Conservation (phyloP, 2,113 vertebrate species). For the Xenopus laevis region DNA sequence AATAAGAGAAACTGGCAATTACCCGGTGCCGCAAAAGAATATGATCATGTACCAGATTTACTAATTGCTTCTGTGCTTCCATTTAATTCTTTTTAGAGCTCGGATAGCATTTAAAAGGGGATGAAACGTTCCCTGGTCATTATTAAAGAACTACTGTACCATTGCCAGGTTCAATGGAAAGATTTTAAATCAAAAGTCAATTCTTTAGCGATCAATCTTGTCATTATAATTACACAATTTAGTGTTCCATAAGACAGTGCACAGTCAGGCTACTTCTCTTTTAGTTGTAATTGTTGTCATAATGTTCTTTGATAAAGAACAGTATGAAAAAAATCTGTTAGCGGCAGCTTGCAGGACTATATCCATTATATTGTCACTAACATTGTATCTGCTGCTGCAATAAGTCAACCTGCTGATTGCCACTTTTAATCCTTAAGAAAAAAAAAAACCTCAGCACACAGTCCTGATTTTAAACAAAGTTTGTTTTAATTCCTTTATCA, state of each 20-base stretch:
- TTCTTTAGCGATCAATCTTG: slow-evolving; percentile 26
- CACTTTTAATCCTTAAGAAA: background rate
- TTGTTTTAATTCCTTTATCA: background rate
- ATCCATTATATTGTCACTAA: background rate
- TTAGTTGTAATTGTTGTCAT: slow-evolving; percentile 25
- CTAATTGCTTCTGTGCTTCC: no score
- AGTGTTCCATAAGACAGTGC: slow-evolving; percentile 19
- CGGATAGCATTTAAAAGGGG: no score
- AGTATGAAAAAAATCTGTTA: slow-evolving; percentile 15
- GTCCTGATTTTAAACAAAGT: background rate
- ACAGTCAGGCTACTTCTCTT: slow-evolving; percentile 21
- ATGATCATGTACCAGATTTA: no score
- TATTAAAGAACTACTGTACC: slow-evolving; percentile 37
- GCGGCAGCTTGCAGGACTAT: slow-evolving; percentile 27
- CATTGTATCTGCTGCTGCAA: slow-evolving; percentile 25
- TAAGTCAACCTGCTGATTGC: slow-evolving; percentile 24
- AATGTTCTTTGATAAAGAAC: slow-evolving; percentile 38
- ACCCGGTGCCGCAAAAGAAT: no score
- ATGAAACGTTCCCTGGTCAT: slow-evolving; percentile 21
- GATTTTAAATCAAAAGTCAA: slow-evolving; percentile 27
- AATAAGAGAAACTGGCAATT: no score
- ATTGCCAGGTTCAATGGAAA: slow-evolving; percentile 25
- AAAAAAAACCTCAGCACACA: no score
- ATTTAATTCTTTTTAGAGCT: slow-evolving; percentile 14
- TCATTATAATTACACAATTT: slow-evolving; percentile 25